Evolutionary conservation across 2,797 vertebrate species (phyloP).

Genomic region (Rhinatrema bivittatum): DNA sequence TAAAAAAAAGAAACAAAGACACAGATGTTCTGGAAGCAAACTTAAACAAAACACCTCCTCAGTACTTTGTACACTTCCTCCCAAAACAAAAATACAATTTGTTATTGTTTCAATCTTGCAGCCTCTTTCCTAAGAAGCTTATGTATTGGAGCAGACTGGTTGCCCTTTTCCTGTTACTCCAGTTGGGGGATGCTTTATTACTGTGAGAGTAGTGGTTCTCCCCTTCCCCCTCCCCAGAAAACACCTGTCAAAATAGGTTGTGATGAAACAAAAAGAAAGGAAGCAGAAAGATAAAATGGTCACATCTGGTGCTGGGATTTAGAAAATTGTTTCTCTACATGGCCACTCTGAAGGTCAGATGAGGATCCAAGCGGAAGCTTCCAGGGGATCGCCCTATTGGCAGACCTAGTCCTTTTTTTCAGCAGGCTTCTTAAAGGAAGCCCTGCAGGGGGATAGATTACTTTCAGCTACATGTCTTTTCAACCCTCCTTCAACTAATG

Average conservation of each 20-base stretch:
- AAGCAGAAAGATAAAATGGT: not conserved
- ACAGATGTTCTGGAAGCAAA: no score
- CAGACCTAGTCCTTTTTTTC: no score
- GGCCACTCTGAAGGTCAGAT: not conserved
- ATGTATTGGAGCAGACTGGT: not conserved
- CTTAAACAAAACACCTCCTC: no score
- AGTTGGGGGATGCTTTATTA: fast-evolving
- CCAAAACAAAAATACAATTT: no score
- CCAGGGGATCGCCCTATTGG: no score
- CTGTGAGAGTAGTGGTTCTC: not conserved
- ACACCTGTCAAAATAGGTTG: not conserved
- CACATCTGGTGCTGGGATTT: not conserved
- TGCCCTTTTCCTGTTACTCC: not conserved
- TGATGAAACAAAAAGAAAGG: not conserved
- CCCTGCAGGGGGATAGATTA: no score
- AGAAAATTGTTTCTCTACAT: not conserved
- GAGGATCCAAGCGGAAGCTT: not conserved
- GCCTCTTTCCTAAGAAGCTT: fast-evolving
- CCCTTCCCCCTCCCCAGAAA: fast-evolving
- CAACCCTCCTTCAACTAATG: no score
- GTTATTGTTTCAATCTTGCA: no score
- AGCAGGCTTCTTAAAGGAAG: no score
- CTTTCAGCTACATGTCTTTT: no score
- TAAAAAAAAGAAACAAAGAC: no score
- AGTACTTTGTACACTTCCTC: no score